phyloP scores from a whole-genome alignment of 2,797 vertebrate genomes.

The Falco berigora region DNA sequence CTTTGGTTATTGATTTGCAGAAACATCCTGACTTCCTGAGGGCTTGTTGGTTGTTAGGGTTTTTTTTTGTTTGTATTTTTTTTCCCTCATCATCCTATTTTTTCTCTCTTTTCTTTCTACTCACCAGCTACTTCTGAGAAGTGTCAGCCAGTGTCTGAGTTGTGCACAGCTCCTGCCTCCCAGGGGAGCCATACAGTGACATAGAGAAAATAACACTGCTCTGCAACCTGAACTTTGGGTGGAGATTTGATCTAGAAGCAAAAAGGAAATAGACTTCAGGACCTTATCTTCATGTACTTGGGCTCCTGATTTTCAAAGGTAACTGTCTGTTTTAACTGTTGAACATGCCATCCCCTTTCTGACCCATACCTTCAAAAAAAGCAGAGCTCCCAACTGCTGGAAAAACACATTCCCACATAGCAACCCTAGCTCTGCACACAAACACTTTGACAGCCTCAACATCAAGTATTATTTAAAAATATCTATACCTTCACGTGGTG shows the following conservation, averaged over 20 bases:
- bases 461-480: not conserved
- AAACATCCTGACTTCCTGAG: not conserved
- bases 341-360: not conserved
- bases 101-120: not conserved
- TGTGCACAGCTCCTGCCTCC: not conserved
- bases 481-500: not conserved
- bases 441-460: not conserved
- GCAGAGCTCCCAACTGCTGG: not conserved
- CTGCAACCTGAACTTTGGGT: not conserved
- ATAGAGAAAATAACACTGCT: not conserved
- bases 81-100: accelerated
- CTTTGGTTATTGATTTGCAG: not conserved
- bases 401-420: not conserved
- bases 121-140: not conserved
- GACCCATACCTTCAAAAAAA: not conserved
- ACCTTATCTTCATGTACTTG: not conserved
- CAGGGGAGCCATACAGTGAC: accelerated
- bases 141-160: not conserved
- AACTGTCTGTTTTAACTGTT: not conserved
- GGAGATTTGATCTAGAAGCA: not conserved
- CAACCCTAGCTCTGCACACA: not conserved
- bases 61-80: not conserved
- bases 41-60: not conserved
- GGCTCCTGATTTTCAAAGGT: not conserved
- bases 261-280: not conserved